A percentile compares a stretch with the other conserved stretches of the same genome.
phyloP scores from a whole-genome alignment of 2,113 vertebrate genomes.

The Malaclemys terrapin region DNA sequence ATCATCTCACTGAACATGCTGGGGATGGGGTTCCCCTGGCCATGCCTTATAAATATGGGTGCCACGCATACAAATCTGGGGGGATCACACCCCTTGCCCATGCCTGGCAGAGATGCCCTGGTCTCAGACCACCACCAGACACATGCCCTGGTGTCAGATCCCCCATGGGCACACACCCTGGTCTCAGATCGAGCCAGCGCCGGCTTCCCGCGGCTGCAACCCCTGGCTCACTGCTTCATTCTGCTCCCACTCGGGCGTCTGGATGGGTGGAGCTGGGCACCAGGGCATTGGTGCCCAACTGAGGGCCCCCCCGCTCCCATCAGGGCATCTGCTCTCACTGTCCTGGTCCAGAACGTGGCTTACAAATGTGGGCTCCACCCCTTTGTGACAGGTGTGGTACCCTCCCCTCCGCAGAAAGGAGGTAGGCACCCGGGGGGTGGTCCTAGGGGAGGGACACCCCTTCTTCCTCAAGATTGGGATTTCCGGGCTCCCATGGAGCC shows the following conservation, averaged over 20 bases:
- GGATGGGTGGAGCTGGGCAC: no score
- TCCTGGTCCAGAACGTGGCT: not conserved
- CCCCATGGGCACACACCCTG: no score
- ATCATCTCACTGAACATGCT: not conserved
- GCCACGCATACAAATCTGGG: no score
- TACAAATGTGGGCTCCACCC: not conserved
- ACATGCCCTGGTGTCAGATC: no score
- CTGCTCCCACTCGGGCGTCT: no score
- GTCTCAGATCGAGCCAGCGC: no score
- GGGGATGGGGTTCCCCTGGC: not conserved
- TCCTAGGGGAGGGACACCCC: not conserved
- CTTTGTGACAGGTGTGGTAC: not conserved
- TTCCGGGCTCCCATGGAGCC: not conserved
- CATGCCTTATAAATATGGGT: not conserved
- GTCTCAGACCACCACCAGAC: no score
- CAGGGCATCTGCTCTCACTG: no score
- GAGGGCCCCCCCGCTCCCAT: no score
- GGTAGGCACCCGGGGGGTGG: not conserved
- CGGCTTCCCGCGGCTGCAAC: no score
- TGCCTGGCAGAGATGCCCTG: not conserved
- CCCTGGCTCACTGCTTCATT: no score
- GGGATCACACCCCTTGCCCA: not conserved
- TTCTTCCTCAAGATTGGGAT: not conserved
- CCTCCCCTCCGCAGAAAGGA: not conserved
- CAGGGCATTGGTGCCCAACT: no score